These are phyloP conservation scores for Dissostichus mawsoni DNA, from an alignment of 2,113 vertebrate genomes.

Conservation along the genomic window DNA sequence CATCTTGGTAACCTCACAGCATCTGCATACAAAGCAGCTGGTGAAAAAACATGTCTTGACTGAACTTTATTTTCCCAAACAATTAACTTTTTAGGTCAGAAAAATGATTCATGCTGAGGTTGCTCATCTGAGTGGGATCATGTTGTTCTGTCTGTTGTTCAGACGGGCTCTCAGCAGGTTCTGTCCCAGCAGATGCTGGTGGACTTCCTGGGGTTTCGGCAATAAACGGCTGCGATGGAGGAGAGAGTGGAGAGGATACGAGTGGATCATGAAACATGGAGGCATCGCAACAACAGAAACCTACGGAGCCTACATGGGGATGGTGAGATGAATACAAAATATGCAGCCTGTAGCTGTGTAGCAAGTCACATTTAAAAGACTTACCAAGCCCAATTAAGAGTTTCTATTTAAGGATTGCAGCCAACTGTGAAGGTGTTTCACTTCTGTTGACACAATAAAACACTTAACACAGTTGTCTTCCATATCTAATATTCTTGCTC, in stretches of 20 bases:
- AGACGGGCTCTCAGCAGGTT: slow-evolving; percentile 83
- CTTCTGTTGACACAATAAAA: too few species aligned
- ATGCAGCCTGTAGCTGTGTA: background rate
- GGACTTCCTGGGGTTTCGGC: slow-evolving; percentile 89
- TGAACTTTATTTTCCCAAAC: background rate
- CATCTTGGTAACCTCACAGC: slow-evolving; percentile 23
- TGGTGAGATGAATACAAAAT: slow-evolving; percentile 72
- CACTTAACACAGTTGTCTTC: too few species aligned
- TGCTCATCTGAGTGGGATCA: background rate
- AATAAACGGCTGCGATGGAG: slow-evolving; percentile 87
- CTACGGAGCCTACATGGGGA: slow-evolving; percentile 86
- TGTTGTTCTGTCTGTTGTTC: background rate
- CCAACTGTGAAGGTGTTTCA: too few species aligned
- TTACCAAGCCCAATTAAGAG: too few species aligned
- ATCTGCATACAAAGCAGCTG: slow-evolving; percentile 28
- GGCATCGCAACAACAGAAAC: slow-evolving; percentile 86
- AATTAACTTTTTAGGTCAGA: background rate
- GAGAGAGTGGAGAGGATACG: slow-evolving; percentile 87
- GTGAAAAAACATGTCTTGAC: background rate
- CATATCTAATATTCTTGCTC: background rate
- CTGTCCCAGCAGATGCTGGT: slow-evolving; percentile 90
- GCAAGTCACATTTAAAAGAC: too few species aligned
- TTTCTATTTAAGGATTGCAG: too few species aligned
- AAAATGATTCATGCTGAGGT: background rate
- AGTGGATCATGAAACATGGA: slow-evolving; percentile 89